phyloP scores from a whole-genome alignment of 2,113 vertebrate genomes.

The Ceuthmochares aereus region DNA sequence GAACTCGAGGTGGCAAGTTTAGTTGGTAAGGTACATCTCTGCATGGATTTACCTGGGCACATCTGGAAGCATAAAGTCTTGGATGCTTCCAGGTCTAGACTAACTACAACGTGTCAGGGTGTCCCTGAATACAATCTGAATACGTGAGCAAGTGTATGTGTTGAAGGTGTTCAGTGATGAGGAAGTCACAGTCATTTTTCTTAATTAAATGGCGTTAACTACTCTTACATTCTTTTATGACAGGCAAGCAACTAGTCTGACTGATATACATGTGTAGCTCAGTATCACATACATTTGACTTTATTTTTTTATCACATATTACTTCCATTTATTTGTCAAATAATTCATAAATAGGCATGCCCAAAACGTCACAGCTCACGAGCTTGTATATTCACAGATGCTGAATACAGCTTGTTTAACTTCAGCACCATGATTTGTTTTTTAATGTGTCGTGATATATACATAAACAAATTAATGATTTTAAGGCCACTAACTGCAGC shows the following conservation, averaged over 20 bases:
- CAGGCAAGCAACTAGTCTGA: neutral
- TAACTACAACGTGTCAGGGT: neutral
- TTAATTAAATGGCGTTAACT: neutral
- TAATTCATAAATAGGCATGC: neutral
- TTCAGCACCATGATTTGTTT: neutral
- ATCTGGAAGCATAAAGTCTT: neutral
- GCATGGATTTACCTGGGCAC: rapidly evolving
- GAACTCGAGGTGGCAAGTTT: neutral
- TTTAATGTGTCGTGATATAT: neutral
- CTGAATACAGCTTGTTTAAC: neutral
- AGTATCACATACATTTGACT: neutral
- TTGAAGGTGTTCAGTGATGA: neutral
- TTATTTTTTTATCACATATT: neutral
- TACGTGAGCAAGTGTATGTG: neutral
- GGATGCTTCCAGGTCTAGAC: neutral
- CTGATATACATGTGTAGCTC: neutral
- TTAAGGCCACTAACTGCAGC: neutral
- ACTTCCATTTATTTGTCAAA: neutral
- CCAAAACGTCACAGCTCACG: neutral
- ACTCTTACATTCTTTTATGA: neutral
- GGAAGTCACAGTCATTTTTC: neutral
- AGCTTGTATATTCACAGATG: neutral
- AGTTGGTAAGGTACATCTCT: too few relatives aligned
- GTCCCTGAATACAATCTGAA: neutral
- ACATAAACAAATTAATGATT: neutral